phyloP scores from a whole-genome alignment of 2,797 vertebrate species.

The Gymnoscopelus microlampas region DNA sequence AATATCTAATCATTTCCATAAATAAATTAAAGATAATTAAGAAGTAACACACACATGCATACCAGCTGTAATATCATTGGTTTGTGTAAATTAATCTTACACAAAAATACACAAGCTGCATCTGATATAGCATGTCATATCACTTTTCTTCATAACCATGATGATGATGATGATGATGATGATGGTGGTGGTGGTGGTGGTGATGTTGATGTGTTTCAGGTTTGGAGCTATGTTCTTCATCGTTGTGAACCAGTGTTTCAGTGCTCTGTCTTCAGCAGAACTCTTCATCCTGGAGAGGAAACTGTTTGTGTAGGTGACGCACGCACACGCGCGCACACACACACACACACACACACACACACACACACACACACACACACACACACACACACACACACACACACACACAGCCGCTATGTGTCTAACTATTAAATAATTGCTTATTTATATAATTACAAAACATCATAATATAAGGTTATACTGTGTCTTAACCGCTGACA shows the following conservation, averaged over 20 bases:
- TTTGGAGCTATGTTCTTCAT: conserved; percentile 88
- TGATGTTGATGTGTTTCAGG: conserved; percentile 61
- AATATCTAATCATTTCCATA: too few relatives aligned
- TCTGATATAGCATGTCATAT: not conserved
- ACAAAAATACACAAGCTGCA: too few relatives aligned
- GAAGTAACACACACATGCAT: too few relatives aligned
- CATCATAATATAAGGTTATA: not conserved
- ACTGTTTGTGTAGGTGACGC: conserved; percentile 84
- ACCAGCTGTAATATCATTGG: not conserved
- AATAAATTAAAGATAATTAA: too few relatives aligned
- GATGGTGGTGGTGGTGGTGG: too few relatives aligned
- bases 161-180: too few relatives aligned
- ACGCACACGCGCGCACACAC: conserved; percentile 10
- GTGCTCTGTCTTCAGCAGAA: conserved; percentile 85
- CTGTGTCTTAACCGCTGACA: too few relatives aligned
- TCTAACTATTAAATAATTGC: too few relatives aligned
- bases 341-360: conserved; percentile 1
- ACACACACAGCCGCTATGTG: too few relatives aligned
- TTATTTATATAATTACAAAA: not conserved
- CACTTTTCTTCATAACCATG: too few relatives aligned
- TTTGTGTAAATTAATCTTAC: too few relatives aligned
- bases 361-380: not conserved
- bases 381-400: conserved; percentile 4
- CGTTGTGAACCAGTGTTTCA: conserved; percentile 87
- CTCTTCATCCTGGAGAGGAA: conserved; percentile 89